Evolutionary conservation across 2,888 invertebrate species (phyloP).

Genomic region (Lumbricus terrestris): DNA sequence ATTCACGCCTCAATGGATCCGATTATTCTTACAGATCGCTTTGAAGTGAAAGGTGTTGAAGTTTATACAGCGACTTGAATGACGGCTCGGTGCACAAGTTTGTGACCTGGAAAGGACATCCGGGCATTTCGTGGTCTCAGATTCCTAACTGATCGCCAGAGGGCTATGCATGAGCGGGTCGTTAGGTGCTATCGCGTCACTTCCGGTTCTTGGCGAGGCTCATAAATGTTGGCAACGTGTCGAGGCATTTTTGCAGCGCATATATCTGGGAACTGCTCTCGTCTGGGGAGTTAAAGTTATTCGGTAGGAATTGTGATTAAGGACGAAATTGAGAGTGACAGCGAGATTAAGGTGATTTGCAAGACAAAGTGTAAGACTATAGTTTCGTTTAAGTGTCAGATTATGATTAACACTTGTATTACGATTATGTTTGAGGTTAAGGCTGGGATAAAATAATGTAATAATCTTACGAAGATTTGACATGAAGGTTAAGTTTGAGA

Average conservation of each 20-base stretch:
- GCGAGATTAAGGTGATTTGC: too few species aligned
- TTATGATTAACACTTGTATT: background rate
- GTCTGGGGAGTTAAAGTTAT: background rate
- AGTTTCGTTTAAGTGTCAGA: background rate
- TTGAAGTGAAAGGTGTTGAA: too few species aligned
- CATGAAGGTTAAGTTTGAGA: too few species aligned
- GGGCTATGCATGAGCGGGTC: background rate
- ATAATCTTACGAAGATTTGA: too few species aligned
- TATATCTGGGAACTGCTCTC: background rate
- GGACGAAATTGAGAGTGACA: background rate
- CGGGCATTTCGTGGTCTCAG: background rate
- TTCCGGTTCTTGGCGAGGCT: background rate
- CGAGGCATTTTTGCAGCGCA: background rate
- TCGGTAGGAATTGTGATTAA: background rate
- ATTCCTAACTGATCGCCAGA: background rate
- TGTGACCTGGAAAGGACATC: background rate
- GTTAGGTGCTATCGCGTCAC: background rate
- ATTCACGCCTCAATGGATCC: too few species aligned
- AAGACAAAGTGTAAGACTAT: background rate
- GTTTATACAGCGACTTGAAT: too few species aligned
- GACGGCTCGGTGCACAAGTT: background rate
- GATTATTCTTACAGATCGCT: too few species aligned
- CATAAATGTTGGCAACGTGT: background rate
- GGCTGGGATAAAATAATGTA: too few species aligned
- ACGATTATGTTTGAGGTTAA: background rate